phyloP scores from a whole-genome alignment of 2,113 vertebrate species.

The Poeciliopsis occidentalis region DNA sequence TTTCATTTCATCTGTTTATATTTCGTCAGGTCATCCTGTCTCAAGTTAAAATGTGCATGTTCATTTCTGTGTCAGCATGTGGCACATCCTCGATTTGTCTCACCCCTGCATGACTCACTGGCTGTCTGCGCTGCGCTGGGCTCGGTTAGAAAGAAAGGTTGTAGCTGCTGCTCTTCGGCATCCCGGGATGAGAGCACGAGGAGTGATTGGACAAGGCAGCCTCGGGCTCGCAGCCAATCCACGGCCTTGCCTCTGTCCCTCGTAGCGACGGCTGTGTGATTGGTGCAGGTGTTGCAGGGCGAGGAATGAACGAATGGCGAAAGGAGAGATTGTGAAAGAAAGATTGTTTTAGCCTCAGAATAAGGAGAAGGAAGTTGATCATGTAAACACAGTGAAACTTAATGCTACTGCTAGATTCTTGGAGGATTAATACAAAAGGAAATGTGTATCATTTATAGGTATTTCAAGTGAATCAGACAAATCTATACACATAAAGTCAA shows the following conservation, averaged over 20 bases:
- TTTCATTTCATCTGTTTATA: not conserved
- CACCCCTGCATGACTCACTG: constrained; percentile 74
- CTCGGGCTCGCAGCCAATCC: constrained; percentile 69
- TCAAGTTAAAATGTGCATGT: constrained; percentile 19
- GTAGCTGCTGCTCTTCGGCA: constrained; percentile 45
- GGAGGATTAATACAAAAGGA: too few relatives aligned
- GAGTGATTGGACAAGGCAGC: constrained; percentile 65
- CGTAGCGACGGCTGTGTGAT: constrained; percentile 67
- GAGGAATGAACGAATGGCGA: constrained; percentile 56
- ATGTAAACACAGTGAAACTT: too few relatives aligned
- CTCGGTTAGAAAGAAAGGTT: constrained; percentile 49
- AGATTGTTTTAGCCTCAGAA: constrained; percentile 25
- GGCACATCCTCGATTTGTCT: constrained; percentile 53
- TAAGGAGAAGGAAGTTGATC: not conserved
- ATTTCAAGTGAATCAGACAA: too few relatives aligned
- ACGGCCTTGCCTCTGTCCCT: constrained; percentile 49
- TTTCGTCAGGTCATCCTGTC: constrained; percentile 13
- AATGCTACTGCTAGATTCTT: too few relatives aligned
- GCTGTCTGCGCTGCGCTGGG: constrained; percentile 51
- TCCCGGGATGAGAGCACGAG: constrained; percentile 57
- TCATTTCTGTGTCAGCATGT: constrained; percentile 19
- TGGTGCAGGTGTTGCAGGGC: constrained; percentile 80
- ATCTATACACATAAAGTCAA: too few relatives aligned
- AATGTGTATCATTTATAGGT: too few relatives aligned
- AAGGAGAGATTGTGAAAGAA: constrained; percentile 16